phyloP scores from a whole-genome alignment of 2,797 vertebrate genomes.

The Leontocebus nigricollis region DNA sequence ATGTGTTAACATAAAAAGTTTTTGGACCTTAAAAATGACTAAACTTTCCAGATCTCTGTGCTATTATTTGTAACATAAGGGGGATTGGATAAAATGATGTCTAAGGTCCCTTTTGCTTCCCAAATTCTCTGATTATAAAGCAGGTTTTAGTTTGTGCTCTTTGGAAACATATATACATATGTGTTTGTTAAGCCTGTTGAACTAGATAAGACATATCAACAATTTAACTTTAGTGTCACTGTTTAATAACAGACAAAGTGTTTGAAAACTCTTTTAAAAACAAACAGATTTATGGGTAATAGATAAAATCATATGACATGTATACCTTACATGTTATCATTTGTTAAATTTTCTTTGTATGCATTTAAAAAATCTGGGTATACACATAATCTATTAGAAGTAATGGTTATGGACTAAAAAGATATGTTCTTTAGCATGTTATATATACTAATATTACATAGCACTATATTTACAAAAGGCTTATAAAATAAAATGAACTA shows the following conservation, averaged over 20 bases:
- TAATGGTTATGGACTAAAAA: slow-evolving; percentile 38
- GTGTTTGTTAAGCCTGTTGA: slow-evolving; percentile 40
- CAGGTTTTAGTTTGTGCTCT: slow-evolving; percentile 42
- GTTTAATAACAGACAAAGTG: slow-evolving; percentile 16
- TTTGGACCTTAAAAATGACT: slow-evolving; percentile 10
- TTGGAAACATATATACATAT: neutral
- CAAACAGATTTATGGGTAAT: slow-evolving; percentile 42
- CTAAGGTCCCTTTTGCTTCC: neutral
- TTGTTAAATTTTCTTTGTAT: slow-evolving; percentile 72
- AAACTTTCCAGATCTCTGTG: neutral
- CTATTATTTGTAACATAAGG: neutral
- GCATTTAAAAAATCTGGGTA: slow-evolving; percentile 68
- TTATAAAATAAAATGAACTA: slow-evolving; percentile 70
- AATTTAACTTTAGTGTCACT: neutral
- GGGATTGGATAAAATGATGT: neutral
- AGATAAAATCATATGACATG: slow-evolving; percentile 57
- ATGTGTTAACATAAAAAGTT: neutral
- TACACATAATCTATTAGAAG: slow-evolving; percentile 38
- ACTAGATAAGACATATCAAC: neutral
- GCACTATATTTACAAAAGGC: slow-evolving; percentile 39
- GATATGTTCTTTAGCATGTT: neutral
- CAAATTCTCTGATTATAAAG: slow-evolving; percentile 15
- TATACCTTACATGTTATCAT: slow-evolving; percentile 48
- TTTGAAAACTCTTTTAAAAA: slow-evolving; percentile 50
- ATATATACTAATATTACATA: slow-evolving; percentile 10